Evolutionary conservation across 2,113 vertebrate genomes (phyloP).

Genomic region (Brachypteracias leptosomus): DNA sequence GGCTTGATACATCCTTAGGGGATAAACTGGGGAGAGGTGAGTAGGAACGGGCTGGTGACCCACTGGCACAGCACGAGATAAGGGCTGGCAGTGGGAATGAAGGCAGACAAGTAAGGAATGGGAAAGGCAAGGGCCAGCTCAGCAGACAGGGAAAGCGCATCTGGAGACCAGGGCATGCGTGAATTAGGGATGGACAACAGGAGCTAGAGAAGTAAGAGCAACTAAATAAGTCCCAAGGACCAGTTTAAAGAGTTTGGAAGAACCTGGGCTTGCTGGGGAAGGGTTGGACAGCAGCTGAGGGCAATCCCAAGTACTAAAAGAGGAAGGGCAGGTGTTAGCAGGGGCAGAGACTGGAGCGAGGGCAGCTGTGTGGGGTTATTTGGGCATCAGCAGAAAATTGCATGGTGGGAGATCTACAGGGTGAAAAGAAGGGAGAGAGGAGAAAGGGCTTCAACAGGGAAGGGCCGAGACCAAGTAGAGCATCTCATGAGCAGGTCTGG

Average conservation of each 20-base stretch:
- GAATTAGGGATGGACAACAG: accelerated
- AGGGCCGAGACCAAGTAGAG: not conserved
- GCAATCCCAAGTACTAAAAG: not conserved
- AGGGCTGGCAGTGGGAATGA: too few relatives aligned
- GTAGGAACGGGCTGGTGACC: not conserved
- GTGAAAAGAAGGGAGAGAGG: not conserved
- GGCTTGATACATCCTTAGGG: not conserved
- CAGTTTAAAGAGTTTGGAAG: not conserved
- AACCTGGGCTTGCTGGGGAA: not conserved
- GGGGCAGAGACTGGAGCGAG: not conserved
- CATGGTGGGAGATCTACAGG: not conserved
- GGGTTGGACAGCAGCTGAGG: not conserved
- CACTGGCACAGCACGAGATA: not conserved
- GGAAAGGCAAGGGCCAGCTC: not conserved
- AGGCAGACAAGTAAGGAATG: accelerated
- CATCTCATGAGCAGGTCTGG: not conserved
- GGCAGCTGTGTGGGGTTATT: not conserved
- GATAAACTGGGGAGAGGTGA: not conserved
- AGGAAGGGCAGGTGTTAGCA: not conserved
- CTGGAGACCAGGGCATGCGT: accelerated
- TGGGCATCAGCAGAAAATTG: not conserved
- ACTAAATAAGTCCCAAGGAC: not conserved
- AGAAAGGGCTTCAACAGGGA: not conserved
- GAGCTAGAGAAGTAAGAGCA: not conserved
- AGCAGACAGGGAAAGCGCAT: not conserved